A percentile compares a stretch with the other conserved stretches of the same genome.
Evolutionary conservation across 2,888 invertebrate genomes (phyloP).

Genomic region (Nemurella pictetii): DNA sequence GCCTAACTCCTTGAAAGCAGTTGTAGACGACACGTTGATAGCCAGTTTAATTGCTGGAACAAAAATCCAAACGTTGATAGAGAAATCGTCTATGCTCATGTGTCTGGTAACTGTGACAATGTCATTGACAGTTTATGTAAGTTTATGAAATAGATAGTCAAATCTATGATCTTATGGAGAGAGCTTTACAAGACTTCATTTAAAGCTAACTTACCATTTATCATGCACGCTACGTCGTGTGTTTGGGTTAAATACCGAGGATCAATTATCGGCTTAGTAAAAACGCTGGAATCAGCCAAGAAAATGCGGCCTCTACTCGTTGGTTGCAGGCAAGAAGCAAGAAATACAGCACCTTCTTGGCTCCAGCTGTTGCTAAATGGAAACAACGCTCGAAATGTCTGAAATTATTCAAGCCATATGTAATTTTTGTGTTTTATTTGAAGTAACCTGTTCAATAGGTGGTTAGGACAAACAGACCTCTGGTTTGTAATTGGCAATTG

Average conservation of each 20-base stretch:
- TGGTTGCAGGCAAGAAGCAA: slow-evolving; percentile 70
- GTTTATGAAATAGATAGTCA: no score
- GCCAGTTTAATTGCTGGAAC: slow-evolving; percentile 62
- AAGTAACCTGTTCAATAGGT: no score
- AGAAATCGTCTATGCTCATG: no score
- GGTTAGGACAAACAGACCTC: slow-evolving; percentile 55
- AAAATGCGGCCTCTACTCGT: slow-evolving; percentile 69
- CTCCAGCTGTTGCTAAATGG: slow-evolving; percentile 64
- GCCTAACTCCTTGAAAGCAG: slow-evolving; percentile 62
- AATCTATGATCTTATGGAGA: no score
- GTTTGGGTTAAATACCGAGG: slow-evolving; percentile 70
- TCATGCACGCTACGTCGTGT: slow-evolving; percentile 66
- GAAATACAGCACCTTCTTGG: slow-evolving; percentile 70
- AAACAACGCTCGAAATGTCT: slow-evolving; percentile 68
- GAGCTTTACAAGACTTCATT: no score
- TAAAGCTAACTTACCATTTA: slow-evolving; percentile 54
- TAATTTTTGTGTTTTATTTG: no score
- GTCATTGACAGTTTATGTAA: no score
- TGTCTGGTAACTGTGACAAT: no score
- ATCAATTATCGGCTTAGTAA: slow-evolving; percentile 67
- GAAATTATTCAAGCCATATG: slow-evolving; percentile 38
- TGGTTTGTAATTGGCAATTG: slow-evolving; percentile 67
- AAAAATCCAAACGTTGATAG: slow-evolving; percentile 12
- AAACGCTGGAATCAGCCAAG: slow-evolving; percentile 60
- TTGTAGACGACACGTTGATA: slow-evolving; percentile 57